Percentiles rank a stretch among this genome's conserved stretches.
These are phyloP conservation scores for Andrena cerasifolii DNA, from an alignment of 1,140 invertebrate species.

Conservation along the genomic window DNA sequence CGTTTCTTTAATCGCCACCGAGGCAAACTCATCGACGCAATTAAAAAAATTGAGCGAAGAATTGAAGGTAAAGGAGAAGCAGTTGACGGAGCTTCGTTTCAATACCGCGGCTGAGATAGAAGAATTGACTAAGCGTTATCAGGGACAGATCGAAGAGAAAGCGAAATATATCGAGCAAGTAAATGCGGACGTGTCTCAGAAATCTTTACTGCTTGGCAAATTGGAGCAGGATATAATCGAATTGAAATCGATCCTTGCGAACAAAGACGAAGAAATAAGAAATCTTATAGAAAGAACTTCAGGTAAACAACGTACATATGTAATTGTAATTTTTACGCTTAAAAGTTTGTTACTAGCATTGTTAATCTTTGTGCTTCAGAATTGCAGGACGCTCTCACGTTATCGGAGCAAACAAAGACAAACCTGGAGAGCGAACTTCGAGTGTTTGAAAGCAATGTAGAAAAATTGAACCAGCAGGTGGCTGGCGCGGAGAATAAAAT, in stretches of 20 bases:
- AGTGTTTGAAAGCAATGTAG: constrained; percentile 72
- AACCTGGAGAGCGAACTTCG: constrained; percentile 75
- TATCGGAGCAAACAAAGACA: constrained; percentile 77
- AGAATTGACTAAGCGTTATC: constrained; percentile 71
- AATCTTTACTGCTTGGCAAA: constrained; percentile 67
- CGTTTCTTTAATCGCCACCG: constrained; percentile 54
- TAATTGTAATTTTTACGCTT: constrained; percentile 10
- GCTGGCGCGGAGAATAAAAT: constrained; percentile 77
- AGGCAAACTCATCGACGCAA: constrained; percentile 57
- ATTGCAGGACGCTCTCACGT: constrained; percentile 73
- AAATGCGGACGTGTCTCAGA: constrained; percentile 66
- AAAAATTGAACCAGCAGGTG: constrained; percentile 77
- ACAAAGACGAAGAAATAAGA: constrained; percentile 80
- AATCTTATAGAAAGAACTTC: constrained; percentile 75
- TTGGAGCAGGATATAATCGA: constrained; percentile 74
- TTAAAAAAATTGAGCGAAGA: constrained; percentile 68
- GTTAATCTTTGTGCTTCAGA: constrained; percentile 64
- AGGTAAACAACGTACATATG: constrained; percentile 62
- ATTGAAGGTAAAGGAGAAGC: constrained; percentile 67
- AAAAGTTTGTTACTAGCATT: too few species aligned
- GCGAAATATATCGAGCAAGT: constrained; percentile 72
- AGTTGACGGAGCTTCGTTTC: constrained; percentile 72
- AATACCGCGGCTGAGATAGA: constrained; percentile 70
- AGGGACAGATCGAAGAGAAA: constrained; percentile 71
- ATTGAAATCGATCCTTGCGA: constrained; percentile 72